Percentiles rank a stretch among this genome's conserved stretches.
These are phyloP conservation scores for Drosophila flavopinicola DNA, from an alignment of 2,888 invertebrate genomes.

Conservation along the genomic window DNA sequence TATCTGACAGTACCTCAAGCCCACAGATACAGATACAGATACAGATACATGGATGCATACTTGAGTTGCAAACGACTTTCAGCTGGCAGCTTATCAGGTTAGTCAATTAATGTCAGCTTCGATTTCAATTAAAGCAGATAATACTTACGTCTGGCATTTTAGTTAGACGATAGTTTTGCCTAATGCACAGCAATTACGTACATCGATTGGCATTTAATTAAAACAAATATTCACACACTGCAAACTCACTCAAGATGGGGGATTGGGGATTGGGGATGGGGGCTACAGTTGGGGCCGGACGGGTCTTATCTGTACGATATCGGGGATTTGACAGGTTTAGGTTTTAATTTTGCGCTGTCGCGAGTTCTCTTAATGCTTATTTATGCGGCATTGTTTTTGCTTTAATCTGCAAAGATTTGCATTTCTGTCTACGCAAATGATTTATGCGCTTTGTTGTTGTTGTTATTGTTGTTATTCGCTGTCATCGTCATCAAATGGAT, in stretches of 20 bases:
- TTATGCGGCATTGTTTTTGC: constrained; percentile 61
- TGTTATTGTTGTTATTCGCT: constrained; percentile 39
- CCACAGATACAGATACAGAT: background rate
- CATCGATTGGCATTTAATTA: constrained; percentile 74
- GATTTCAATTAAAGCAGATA: constrained; percentile 70
- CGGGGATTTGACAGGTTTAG: constrained; percentile 73
- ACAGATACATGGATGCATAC: constrained; percentile 24
- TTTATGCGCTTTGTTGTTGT: constrained; percentile 54
- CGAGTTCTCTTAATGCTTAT: constrained; percentile 40
- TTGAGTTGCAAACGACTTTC: constrained; percentile 49
- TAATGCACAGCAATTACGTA: constrained; percentile 72
- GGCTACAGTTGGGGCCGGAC: constrained; percentile 19
- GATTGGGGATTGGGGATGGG: constrained; percentile 5
- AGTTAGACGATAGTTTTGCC: constrained; percentile 45
- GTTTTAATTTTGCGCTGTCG: constrained; percentile 58
- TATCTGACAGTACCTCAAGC: constrained; percentile 1
- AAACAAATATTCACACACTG: constrained; percentile 62
- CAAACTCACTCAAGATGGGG: constrained; percentile 29
- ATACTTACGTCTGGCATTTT: constrained; percentile 57
- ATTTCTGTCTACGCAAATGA: constrained; percentile 74
- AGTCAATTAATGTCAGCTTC: constrained; percentile 73
- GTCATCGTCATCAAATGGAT: constrained; percentile 60
- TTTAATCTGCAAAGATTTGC: constrained; percentile 76
- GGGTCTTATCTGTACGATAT: constrained; percentile 64
- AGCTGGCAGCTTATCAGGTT: constrained; percentile 52